These are phyloP conservation scores for Pelecanus crispus DNA, from an alignment of 2,113 vertebrate genomes.

Conservation along the genomic window DNA sequence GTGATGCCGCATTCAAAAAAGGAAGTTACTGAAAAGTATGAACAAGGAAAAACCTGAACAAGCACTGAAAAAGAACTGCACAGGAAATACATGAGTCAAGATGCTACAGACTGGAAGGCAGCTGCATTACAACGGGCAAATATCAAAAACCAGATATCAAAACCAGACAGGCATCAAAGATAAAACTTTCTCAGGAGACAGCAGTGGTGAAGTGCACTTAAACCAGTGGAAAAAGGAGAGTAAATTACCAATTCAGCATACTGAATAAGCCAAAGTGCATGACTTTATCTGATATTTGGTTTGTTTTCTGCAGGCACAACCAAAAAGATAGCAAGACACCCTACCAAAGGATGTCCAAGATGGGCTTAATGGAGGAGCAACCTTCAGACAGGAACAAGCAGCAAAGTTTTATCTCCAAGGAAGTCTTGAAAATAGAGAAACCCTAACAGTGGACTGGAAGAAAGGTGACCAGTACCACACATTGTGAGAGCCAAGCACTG, in stretches of 20 bases:
- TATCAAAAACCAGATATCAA: background rate
- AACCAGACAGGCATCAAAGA: background rate
- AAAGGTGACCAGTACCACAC: background rate
- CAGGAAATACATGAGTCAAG: background rate
- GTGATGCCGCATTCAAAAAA: background rate
- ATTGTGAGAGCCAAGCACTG: background rate
- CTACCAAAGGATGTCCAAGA: background rate
- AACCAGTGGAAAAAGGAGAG: background rate
- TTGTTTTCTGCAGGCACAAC: background rate
- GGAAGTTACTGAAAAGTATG: background rate
- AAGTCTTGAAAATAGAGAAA: background rate
- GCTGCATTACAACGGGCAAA: background rate
- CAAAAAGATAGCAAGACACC: background rate
- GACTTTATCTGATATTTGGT: background rate
- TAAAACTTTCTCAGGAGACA: background rate
- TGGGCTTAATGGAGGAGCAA: background rate
- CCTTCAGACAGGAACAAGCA: background rate
- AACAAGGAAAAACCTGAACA: background rate
- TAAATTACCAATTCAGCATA: background rate
- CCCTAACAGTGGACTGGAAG: background rate
- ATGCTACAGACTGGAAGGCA: background rate
- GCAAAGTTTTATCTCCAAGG: background rate
- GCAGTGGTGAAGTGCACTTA: background rate
- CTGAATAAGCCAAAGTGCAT: background rate
- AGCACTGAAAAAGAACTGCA: background rate